Evolutionary conservation across 2,797 vertebrate genomes (phyloP).

Genomic region (Pitangus sulphuratus): DNA sequence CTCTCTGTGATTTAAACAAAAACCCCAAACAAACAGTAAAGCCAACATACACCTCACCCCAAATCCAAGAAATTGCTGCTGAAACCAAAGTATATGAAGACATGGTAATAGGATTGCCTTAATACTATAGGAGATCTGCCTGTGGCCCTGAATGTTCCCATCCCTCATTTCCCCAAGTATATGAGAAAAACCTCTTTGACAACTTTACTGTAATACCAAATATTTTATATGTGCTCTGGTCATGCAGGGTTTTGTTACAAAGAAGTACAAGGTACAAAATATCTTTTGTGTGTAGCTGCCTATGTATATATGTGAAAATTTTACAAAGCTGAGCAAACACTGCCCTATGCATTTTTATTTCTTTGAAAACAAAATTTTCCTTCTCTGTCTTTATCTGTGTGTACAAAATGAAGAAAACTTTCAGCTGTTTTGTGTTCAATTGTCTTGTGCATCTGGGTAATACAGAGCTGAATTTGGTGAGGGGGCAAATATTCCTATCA

Average conservation of each 20-base stretch:
- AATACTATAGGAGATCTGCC: background rate
- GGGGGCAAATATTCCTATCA: background rate
- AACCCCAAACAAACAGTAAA: background rate
- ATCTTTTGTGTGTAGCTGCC: accelerated
- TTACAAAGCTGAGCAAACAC: background rate
- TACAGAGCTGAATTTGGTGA: background rate
- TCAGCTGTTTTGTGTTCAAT: background rate
- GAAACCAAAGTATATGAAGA: background rate
- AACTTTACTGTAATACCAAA: background rate
- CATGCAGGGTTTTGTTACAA: background rate
- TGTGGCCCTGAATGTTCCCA: background rate
- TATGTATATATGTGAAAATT: background rate
- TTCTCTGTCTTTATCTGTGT: background rate
- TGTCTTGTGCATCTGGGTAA: background rate
- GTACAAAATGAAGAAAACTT: background rate
- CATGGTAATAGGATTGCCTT: accelerated
- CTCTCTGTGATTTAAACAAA: background rate
- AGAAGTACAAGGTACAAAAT: background rate
- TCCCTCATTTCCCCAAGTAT: background rate
- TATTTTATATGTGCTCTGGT: background rate
- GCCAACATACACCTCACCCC: background rate
- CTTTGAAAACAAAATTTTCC: background rate
- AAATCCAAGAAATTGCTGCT: background rate
- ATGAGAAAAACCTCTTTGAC: background rate
- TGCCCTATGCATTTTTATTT: background rate